Percentiles rank a stretch among this genome's conserved stretches.
phyloP scores from a whole-genome alignment of 2,888 invertebrate species.

The Tetragonisca angustula region DNA sequence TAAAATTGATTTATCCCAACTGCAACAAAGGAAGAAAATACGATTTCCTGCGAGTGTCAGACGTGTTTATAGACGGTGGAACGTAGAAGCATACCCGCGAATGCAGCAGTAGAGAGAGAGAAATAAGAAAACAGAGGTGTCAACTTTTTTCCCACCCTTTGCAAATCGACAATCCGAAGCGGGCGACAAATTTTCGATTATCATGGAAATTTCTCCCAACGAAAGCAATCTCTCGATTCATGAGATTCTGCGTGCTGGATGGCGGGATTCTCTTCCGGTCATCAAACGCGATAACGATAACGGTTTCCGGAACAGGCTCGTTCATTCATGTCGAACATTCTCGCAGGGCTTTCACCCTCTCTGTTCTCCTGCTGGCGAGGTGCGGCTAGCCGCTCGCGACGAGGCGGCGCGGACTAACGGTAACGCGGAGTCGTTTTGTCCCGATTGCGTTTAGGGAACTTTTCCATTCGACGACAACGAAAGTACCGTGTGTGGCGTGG shows the following conservation, averaged over 20 bases:
- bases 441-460: conserved; percentile 76
- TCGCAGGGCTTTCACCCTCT: conserved; percentile 56
- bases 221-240: not conserved
- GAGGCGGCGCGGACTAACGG: conserved; percentile 66
- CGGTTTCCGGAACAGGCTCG: conserved; percentile 53
- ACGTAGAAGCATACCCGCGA: too few species aligned
- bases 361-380: conserved; percentile 28
- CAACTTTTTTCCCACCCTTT: too few species aligned
- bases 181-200: not conserved
- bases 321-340: conserved; percentile 68
- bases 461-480: conserved; percentile 74
- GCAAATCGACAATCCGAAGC: too few species aligned
- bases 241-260: not conserved
- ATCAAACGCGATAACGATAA: conserved; percentile 65
- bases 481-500: conserved; percentile 55
- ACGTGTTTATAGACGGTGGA: too few species aligned
- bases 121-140: too few species aligned
- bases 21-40: too few species aligned
- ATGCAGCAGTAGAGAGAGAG: too few species aligned
- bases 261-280: conserved; percentile 17
- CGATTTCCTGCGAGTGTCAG: too few species aligned
- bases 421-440: conserved; percentile 72
- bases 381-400: not conserved
- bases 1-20: too few species aligned
- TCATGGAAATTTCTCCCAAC: conserved; percentile 30